These are phyloP conservation scores for Neocloeon triangulifer DNA, from an alignment of 1,140 invertebrate genomes.

Conservation along the genomic window DNA sequence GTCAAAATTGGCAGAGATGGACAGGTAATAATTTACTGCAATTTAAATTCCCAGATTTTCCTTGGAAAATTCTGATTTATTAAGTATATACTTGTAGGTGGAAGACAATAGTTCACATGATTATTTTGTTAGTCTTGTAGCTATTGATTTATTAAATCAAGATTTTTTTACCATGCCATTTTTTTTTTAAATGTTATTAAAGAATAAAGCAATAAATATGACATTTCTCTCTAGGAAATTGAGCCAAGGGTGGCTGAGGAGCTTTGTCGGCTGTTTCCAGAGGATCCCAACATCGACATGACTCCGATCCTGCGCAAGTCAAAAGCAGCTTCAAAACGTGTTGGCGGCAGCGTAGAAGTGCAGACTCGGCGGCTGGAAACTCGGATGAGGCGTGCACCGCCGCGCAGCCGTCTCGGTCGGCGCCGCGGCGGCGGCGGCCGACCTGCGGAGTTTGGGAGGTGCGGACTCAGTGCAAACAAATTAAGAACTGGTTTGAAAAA, in stretches of 20 bases:
- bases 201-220: slow-evolving; percentile 2
- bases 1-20: slow-evolving; percentile 97
- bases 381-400: too few relatives aligned
- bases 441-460: too few relatives aligned
- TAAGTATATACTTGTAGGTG: too few relatives aligned
- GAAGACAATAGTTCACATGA: too few relatives aligned
- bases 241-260: slow-evolving; percentile 87
- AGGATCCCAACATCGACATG: slow-evolving; percentile 83
- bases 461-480: slow-evolving; percentile 16
- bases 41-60: too few relatives aligned
- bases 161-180: background rate
- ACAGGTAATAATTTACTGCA: slow-evolving; percentile 32
- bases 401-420: slow-evolving; percentile 10
- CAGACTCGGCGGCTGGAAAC: too few relatives aligned
- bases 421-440: slow-evolving; percentile 7
- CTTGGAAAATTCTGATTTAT: too few relatives aligned
- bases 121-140: too few relatives aligned
- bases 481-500: slow-evolving; percentile 17
- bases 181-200: background rate
- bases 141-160: too few relatives aligned
- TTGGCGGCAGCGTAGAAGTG: slow-evolving; percentile 14
- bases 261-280: slow-evolving; percentile 79
- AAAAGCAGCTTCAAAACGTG: slow-evolving; percentile 50
- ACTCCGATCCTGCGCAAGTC: slow-evolving; percentile 71
- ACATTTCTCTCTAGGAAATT: slow-evolving; percentile 47